Base-by-base conservation (phyloP, 1,140 invertebrate genomes). In the Brachionus rotundiformis region DNA sequence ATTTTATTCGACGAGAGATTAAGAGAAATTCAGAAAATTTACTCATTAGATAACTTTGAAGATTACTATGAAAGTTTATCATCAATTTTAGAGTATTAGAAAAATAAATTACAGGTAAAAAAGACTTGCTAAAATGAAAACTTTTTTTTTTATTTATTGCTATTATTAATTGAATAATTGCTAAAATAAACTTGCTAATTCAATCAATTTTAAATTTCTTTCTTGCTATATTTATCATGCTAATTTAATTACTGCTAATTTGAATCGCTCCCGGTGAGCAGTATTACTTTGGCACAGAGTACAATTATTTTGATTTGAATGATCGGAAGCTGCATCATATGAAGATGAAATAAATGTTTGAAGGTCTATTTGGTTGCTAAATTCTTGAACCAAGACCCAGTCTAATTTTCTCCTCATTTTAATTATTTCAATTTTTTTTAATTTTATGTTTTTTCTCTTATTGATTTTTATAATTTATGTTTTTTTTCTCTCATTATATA, bases 21-120 rank as follows among this genome's bases (percentile, higher is more conserved):
- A 61, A 61, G 23, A 61, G 59, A 61, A 29, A 61, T 61, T 10
- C 23, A 27, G 23, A 61, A 61, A 61, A 61, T 61, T 25, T 61
- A 61, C 59, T 61, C 59, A 61, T 13, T 29, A 63, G 59, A 63
- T 63, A 63, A 2, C 27, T 63, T 63, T 63, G 59, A 63, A 27
- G 25, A 27, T 29, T 63, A 27, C 13, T 63, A 61, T 63, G 59
- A 63, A 63, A 63, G 13, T 63, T 63, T 63, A 31, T 63, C 59
- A 63, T 61, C 27, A 61, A 61, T 59, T 25, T 27, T 23, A 25
- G 25, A 59, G 16, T 61, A 29, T 31, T 63, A 63, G 13, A 13
- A 25, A 59, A 63, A 27, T 63, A 63, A 63, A 49, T 49, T 49
- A 49, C n/a, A 49, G 16, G 59, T 31, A 27, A 63, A 63, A 63